A percentile compares a stretch with the other conserved stretches of the same genome.
Conservation (phyloP, 2,888 invertebrate species). For the Actias luna region DNA sequence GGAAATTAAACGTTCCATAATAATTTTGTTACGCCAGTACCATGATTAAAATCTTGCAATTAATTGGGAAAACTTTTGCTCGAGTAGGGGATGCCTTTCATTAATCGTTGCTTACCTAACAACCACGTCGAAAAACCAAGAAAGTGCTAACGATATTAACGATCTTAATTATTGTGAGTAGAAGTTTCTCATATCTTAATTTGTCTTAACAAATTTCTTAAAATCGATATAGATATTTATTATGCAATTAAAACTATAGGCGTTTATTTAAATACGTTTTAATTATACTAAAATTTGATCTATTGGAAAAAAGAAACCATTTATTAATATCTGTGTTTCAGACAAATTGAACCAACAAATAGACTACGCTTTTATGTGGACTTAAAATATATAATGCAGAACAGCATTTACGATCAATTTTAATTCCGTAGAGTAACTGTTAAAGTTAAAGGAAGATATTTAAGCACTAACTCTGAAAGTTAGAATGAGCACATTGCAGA, state of each 20-base stretch:
- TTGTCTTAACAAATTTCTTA: not conserved
- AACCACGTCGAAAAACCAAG: conserved; percentile 28
- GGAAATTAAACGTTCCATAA: conserved; percentile 79
- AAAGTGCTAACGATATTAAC: conserved; percentile 33
- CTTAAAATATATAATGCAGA: no score
- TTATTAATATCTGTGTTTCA: no score
- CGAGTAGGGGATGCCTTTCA: conserved; percentile 48
- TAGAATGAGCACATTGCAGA: conserved; percentile 43
- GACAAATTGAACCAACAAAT: no score
- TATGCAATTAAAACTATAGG: not conserved
- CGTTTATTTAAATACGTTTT: not conserved
- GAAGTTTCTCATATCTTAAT: not conserved
- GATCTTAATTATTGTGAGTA: conserved; percentile 14
- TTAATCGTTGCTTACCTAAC: conserved; percentile 46
- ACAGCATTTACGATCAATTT: conserved; percentile 26
- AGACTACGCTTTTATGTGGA: no score
- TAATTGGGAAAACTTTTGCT: conserved; percentile 74
- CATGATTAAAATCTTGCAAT: conserved; percentile 78
- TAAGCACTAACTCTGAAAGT: conserved; percentile 45
- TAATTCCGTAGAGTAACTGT: conserved; percentile 37
- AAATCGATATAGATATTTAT: not conserved
- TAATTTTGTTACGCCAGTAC: conserved; percentile 74
- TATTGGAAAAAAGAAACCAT: no score
- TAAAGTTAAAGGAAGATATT: conserved; percentile 41
- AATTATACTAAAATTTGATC: no score